Evolutionary conservation across 2,888 invertebrate genomes (phyloP).

Genomic region (Lepetodrilus schrolli): DNA sequence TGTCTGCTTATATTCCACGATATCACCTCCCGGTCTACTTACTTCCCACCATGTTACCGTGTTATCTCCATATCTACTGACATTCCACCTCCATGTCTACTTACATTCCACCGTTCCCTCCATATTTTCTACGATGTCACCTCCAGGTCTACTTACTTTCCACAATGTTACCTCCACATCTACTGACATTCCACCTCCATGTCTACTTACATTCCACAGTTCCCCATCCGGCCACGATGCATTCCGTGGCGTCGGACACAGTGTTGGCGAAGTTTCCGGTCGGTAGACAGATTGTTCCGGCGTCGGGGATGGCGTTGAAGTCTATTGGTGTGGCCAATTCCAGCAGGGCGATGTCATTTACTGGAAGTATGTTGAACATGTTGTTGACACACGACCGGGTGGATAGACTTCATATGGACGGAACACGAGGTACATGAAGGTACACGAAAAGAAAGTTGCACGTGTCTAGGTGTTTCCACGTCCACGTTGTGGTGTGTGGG

Average conservation of each 20-base stretch:
- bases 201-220: background rate
- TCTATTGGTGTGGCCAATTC: background rate
- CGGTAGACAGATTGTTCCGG: background rate
- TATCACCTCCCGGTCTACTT: no score
- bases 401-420: no score
- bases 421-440: no score
- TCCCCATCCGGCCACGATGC: constrained; percentile 2
- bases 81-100: background rate
- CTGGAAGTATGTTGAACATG: background rate
- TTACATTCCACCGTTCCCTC: background rate
- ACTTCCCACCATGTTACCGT: no score
- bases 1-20: background rate
- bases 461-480: no score
- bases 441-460: no score
- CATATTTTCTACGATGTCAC: no score
- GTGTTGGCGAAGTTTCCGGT: background rate
- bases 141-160: no score
- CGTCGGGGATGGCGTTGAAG: background rate
- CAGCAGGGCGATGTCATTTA: background rate
- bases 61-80: no score
- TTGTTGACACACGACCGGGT: background rate
- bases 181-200: no score
- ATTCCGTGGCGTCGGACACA: background rate
- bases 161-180: no score
- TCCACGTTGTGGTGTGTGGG: no score